Conservation (phyloP, 2,113 vertebrate genomes). For the Toxotes chatareus region DNA sequence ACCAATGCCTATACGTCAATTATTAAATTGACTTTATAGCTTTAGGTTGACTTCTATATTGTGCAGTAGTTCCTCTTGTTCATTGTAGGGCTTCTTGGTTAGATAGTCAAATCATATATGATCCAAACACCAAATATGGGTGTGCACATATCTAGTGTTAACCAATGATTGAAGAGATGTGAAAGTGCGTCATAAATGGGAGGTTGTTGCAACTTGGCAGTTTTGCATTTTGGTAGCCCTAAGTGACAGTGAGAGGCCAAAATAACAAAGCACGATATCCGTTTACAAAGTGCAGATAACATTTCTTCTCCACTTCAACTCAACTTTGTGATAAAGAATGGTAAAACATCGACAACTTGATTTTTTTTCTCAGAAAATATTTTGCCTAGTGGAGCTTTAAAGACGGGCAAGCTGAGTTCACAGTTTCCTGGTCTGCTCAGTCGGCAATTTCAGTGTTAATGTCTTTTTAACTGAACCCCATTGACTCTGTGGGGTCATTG, state of each 20-base stretch:
- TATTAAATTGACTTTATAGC: slow-evolving; percentile 2
- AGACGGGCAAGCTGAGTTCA: slow-evolving; percentile 18
- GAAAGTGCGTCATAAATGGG: background rate
- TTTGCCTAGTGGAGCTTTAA: slow-evolving; percentile 29
- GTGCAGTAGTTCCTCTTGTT: slow-evolving; percentile 1
- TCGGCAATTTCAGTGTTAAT: slow-evolving; percentile 55
- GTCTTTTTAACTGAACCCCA: slow-evolving; percentile 45
- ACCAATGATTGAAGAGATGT: background rate
- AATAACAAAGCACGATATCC: slow-evolving; percentile 7
- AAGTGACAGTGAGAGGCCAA: background rate
- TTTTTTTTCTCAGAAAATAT: background rate
- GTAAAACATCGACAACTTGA: background rate
- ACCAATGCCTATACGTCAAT: slow-evolving; percentile 8
- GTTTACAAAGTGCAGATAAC: slow-evolving; percentile 9
- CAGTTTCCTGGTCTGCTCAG: slow-evolving; percentile 45
- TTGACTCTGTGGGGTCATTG: slow-evolving; percentile 41
- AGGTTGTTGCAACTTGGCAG: background rate
- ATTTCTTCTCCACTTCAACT: background rate
- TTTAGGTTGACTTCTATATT: background rate
- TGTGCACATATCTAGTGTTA: background rate
- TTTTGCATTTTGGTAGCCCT: slow-evolving; percentile 3
- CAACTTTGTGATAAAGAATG: slow-evolving; percentile 13
- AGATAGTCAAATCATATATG: background rate
- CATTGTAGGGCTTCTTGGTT: background rate
- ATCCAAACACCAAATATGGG: background rate